These are phyloP conservation scores for Sebastes fasciatus DNA, from an alignment of 2,113 vertebrate genomes.

Conservation along the genomic window DNA sequence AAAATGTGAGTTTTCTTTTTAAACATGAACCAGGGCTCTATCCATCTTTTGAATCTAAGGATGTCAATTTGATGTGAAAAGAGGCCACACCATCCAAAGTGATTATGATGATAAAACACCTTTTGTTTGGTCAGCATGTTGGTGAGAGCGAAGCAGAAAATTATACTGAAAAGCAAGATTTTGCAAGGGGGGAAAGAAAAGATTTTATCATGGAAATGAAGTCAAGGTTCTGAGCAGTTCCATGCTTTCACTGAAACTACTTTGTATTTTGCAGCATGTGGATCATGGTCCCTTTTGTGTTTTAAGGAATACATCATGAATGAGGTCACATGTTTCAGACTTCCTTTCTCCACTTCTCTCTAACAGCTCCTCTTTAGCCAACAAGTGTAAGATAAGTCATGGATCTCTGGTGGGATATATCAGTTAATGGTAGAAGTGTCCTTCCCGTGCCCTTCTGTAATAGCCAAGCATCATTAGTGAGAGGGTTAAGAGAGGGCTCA, in stretches of 20 bases:
- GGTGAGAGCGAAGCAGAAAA: background rate
- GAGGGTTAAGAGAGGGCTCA: slow-evolving; percentile 71
- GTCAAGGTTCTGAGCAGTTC: background rate
- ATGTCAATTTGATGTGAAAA: slow-evolving; percentile 1
- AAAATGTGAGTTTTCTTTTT: background rate
- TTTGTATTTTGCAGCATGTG: background rate
- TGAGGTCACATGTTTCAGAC: background rate
- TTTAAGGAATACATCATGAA: slow-evolving; percentile 1
- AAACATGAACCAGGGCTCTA: background rate
- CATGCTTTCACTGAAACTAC: background rate
- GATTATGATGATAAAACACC: background rate
- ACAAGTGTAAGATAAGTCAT: slow-evolving; percentile 48
- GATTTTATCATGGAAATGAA: background rate
- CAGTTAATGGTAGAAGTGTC: slow-evolving; percentile 74
- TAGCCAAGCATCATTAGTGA: slow-evolving; percentile 77
- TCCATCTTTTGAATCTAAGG: background rate
- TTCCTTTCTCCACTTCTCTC: background rate
- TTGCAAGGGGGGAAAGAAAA: too few species aligned
- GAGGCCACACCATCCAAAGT: background rate
- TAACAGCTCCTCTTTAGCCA: slow-evolving; percentile 22
- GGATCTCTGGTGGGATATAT: slow-evolving; percentile 63
- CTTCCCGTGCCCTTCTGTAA: slow-evolving; percentile 77
- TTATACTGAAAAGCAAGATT: background rate
- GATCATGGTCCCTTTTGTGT: background rate
- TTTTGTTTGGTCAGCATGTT: background rate